These are phyloP conservation scores for Asarcornis scutulata DNA, from an alignment of 2,113 vertebrate species.

Conservation along the genomic window DNA sequence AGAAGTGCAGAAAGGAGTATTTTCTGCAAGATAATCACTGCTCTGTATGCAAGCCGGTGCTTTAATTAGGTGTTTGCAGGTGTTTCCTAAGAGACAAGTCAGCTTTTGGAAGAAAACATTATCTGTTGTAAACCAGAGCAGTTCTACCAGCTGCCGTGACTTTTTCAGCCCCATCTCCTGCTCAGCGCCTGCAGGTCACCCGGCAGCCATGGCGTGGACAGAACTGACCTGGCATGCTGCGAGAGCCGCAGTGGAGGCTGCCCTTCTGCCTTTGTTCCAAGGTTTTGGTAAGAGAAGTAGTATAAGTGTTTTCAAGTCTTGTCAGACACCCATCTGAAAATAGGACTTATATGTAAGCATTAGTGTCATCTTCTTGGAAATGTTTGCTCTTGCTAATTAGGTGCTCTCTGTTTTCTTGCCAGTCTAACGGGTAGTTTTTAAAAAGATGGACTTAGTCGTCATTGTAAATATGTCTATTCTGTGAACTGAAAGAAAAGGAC, in stretches of 20 bases:
- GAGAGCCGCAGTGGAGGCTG: neutral
- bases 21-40: neutral
- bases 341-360: neutral
- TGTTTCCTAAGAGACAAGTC: constrained; percentile 12
- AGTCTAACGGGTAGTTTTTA: constrained; percentile 1
- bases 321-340: neutral
- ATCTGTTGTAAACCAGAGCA: neutral
- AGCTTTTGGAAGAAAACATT: neutral
- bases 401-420: neutral
- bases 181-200: neutral
- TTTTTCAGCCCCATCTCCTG: neutral
- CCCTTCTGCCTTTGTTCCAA: constrained; percentile 5
- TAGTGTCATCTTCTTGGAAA: neutral
- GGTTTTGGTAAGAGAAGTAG: neutral
- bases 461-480: neutral
- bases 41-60: neutral
- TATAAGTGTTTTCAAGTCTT: neutral
- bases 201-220: neutral
- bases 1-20: neutral
- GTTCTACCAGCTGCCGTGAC: neutral
- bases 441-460: neutral
- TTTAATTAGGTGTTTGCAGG: constrained; percentile 12
- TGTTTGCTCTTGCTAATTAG: neutral
- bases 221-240: neutral
- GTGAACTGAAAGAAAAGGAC: neutral